phyloP scores from a whole-genome alignment of 2,113 vertebrate genomes.

The Gnathonemus echidnorhynchus region DNA sequence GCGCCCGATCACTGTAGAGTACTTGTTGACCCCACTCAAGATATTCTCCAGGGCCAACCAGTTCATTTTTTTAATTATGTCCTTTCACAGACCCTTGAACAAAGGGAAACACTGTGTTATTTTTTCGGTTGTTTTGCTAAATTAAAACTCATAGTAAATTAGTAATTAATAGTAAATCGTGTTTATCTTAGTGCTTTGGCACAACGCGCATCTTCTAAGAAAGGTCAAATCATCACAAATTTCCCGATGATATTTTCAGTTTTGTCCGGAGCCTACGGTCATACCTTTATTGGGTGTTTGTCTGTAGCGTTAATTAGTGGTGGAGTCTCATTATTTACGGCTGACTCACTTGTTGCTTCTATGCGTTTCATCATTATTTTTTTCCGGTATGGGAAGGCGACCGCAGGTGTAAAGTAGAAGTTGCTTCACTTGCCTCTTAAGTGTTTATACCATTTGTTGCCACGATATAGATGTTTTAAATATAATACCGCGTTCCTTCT shows the following conservation, averaged over 20 bases:
- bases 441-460: background rate
- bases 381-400: background rate
- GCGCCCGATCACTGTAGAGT: conserved; percentile 73
- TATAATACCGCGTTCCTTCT: background rate
- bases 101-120: background rate
- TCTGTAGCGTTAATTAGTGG: background rate
- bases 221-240: background rate
- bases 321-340: background rate
- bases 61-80: conserved; percentile 60
- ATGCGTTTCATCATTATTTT: background rate
- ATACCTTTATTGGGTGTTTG: background rate
- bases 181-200: background rate
- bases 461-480: background rate
- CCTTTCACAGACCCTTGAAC: background rate
- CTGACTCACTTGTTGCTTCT: background rate
- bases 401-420: background rate
- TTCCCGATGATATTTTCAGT: background rate
- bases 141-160: background rate
- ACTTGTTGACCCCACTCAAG: conserved; percentile 76
- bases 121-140: background rate
- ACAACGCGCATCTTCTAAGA: background rate
- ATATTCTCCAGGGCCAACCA: conserved; percentile 72
- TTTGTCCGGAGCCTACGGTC: background rate
- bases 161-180: background rate
- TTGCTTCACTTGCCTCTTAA: background rate